phyloP scores from a whole-genome alignment of 1,140 invertebrate species.

The Drosophila pallidifrons region DNA sequence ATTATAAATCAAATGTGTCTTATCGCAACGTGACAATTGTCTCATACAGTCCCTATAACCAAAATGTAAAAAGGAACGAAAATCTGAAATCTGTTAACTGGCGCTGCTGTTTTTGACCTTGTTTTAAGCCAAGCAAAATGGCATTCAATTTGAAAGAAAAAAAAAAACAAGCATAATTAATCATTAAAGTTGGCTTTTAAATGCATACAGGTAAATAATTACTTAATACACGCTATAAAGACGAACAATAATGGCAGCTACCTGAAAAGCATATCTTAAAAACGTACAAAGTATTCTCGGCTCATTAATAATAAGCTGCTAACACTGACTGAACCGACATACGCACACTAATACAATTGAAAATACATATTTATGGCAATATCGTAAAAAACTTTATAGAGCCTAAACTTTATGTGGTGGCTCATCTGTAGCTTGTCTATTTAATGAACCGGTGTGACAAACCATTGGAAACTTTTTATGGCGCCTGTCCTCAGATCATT shows the following conservation, averaged over 20 bases:
- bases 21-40: slow-evolving; percentile 61
- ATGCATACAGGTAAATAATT: slow-evolving; percentile 19
- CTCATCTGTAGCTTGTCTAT: slow-evolving; percentile 50
- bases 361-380: slow-evolving; percentile 41
- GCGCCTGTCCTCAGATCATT: slow-evolving; percentile 44
- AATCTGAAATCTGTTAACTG: slow-evolving; percentile 41
- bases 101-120: slow-evolving; percentile 49
- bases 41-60: slow-evolving; percentile 20
- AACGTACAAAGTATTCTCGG: slow-evolving; percentile 15
- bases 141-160: slow-evolving; percentile 6
- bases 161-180: slow-evolving; percentile 15
- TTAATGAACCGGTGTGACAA: slow-evolving; percentile 71
- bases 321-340: not conserved
- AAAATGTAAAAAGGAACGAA: slow-evolving; percentile 7
- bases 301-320: slow-evolving; percentile 29
- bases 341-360: slow-evolving; percentile 22
- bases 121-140: slow-evolving; percentile 34
- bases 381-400: slow-evolving; percentile 43
- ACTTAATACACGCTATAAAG: slow-evolving; percentile 13
- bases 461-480: slow-evolving; percentile 53
- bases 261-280: slow-evolving; percentile 19
- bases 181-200: slow-evolving; percentile 18
- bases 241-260: slow-evolving; percentile 26
- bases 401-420: slow-evolving; percentile 38
- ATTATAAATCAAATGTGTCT: slow-evolving; percentile 79